Evolutionary conservation across 37 sponge, comb jelly and placozoan genomes (phyloP), one percentile per base, ranked within the genome.

Genomic region (Spongilla lacustris): DNA sequence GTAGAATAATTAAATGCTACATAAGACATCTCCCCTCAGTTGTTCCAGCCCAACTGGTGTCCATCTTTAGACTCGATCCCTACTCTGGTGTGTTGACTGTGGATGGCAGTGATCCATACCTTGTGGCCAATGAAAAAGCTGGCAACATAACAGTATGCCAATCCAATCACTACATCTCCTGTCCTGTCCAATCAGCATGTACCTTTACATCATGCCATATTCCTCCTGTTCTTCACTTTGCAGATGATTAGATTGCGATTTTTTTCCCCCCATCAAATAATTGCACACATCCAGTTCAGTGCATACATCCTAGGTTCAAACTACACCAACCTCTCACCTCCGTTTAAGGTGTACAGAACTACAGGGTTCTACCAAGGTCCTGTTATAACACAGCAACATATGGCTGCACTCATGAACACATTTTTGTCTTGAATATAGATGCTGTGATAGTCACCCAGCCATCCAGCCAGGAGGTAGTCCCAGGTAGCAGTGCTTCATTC

Each of bases 261-360:
- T 14, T 58, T 58, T 14, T 58, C 58, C 1, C 19, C 4, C 58
- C 4, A 10, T 19, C 58, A 58, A 10, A 58, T 17, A 46, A 4
- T 10, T 8, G 8, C 46, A 46, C 46, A 46, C 14, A 17, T 14
- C 19, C 58, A 90, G 91, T 73, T 90, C 0, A 90, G 91, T 70
- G 86, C 82, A 24, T 69, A 85, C 37, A 81, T 90, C n/a, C 26
- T 33, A 17, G 85, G 76, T 28, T 90, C 91, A 50, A 85, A 85
- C 81, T 90, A 85, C 69, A 69, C 80, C 35, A 25, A 85, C 27
- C 69, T 34, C 0, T n/a, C 66, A 24, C 28, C 80, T 30, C 37
- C 58, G 24, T 35, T 32, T 36, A 74, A 75, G 11, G 58, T 58
- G 14, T 17, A 58, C 58, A 58, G 58, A 17, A 58, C 58, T 6